Base-by-base conservation (phyloP, 37 sponge, comb jelly and placozoan species). In the Beroe ovata region DNA sequence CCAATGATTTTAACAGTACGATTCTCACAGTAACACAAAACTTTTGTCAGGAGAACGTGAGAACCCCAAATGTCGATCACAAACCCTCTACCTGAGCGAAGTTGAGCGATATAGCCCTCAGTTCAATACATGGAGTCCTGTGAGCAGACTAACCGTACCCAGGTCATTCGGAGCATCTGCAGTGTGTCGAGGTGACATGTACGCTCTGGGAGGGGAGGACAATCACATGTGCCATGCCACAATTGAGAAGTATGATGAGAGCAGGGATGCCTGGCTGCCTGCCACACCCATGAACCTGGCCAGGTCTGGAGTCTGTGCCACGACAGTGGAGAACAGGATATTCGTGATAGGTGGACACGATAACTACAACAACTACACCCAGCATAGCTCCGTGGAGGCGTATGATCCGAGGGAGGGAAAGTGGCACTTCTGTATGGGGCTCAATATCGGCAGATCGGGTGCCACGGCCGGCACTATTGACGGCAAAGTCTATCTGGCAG, bases 401-500 rank as follows among this genome's bases (percentile, higher is more conserved):
- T 23, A 32, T 1, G 84, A 77, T 35, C 84, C 84, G 2, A 1
- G 84, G 21, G 84, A 77, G 47, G 84, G 84, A 40, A 77, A 40
- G 54, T 77, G 84, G 84, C 4, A 23, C 14, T 42, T 21, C 54
- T 77, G 84, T 36, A 77, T 77, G 84, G 38, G 84, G 4, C 84
- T 77, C 54, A 77, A 77, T 29, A 77, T 77, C 8, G 84, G 84
- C 4, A 39, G 84, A 25, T 96, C 96, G 14, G 96, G 96, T 29
- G 94, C 96, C 6, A 93, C 94, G 0, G 93, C 93, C 22, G 92
- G 91, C 14, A 47, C 89, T 0, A 60, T 96, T 71, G 92, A 93
- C 29, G 93, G 94, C 29, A 92, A 81, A 60, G 38, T 94, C 29
- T 96, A 93, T 62, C 89, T 96, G 37, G 92, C 93, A 8, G 96